These are phyloP conservation scores for Ips nitidus DNA, from an alignment of 1,140 invertebrate genomes.

Conservation along the genomic window DNA sequence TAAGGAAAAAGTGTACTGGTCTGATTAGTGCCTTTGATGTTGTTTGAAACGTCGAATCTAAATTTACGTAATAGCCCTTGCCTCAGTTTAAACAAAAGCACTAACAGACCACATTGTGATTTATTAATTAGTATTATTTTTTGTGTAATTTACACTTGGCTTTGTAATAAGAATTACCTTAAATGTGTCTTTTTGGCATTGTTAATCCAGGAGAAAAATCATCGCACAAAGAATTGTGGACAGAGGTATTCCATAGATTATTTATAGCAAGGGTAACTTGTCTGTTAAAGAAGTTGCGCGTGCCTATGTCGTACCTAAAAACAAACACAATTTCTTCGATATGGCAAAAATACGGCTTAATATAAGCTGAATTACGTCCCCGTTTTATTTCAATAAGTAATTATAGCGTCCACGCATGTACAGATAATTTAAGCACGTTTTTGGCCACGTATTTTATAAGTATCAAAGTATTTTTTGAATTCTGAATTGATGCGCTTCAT, in stretches of 20 bases:
- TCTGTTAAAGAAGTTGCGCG: constrained; percentile 8
- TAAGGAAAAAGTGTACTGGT: too few species aligned
- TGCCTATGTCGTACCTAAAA: constrained; percentile 32
- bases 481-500: constrained; percentile 22
- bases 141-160: too few species aligned
- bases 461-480: constrained; percentile 8
- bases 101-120: too few species aligned
- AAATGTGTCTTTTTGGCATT: constrained; percentile 3
- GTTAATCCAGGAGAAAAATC: neutral
- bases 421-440: constrained; percentile 8
- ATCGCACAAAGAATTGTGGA: constrained; percentile 33
- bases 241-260: constrained; percentile 12
- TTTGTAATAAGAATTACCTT: neutral
- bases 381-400: constrained; percentile 27
- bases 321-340: constrained; percentile 18
- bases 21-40: too few species aligned
- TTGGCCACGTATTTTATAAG: constrained; percentile 18
- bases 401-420: constrained; percentile 16
- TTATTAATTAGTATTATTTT: too few species aligned
- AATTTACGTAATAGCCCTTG: too few species aligned
- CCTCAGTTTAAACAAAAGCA: too few species aligned
- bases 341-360: constrained; percentile 48
- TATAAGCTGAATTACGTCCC: constrained; percentile 6
- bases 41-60: too few species aligned
- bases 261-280: neutral